Conservation (phyloP, 2,113 vertebrate species). For the Pelecanus crispus region DNA sequence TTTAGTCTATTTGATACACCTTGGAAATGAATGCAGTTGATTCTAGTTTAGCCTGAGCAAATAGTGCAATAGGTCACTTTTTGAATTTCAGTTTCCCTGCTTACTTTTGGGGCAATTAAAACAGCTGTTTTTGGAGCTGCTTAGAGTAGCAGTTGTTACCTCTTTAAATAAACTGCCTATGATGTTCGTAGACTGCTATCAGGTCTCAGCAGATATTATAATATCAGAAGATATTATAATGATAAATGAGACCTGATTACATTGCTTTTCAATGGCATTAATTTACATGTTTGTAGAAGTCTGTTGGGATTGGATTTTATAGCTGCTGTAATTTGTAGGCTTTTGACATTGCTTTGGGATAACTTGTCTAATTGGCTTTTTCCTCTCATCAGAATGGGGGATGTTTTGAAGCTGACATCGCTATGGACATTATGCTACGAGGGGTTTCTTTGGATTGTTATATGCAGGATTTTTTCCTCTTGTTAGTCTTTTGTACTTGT, state of each 20-base stretch:
- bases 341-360: slow-evolving; percentile 71
- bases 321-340: slow-evolving; percentile 61
- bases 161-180: slow-evolving; percentile 59
- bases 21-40: not conserved
- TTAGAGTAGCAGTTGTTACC: slow-evolving; percentile 58
- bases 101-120: slow-evolving; percentile 60
- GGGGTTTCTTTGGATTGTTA: slow-evolving; percentile 53
- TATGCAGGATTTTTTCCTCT: slow-evolving; percentile 30
- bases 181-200: slow-evolving; percentile 50
- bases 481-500: slow-evolving; percentile 51
- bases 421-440: slow-evolving; percentile 23
- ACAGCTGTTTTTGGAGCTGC: slow-evolving; percentile 53
- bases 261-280: slow-evolving; percentile 73
- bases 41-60: slow-evolving; percentile 23
- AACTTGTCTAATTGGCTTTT: slow-evolving; percentile 61
- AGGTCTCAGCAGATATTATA: slow-evolving; percentile 70
- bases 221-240: slow-evolving; percentile 69
- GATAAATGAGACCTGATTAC: slow-evolving; percentile 76
- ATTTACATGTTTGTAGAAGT: slow-evolving; percentile 77
- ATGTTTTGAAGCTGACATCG: slow-evolving; percentile 63
- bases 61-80: slow-evolving; percentile 28
- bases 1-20: not conserved
- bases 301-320: slow-evolving; percentile 68
- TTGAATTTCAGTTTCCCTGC: slow-evolving; percentile 42
- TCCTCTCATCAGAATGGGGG: slow-evolving; percentile 54